Evolutionary conservation across 2,888 invertebrate genomes (phyloP), one percentile per base, ranked within the genome.

Genomic region (Lampropteryx suffumata): DNA sequence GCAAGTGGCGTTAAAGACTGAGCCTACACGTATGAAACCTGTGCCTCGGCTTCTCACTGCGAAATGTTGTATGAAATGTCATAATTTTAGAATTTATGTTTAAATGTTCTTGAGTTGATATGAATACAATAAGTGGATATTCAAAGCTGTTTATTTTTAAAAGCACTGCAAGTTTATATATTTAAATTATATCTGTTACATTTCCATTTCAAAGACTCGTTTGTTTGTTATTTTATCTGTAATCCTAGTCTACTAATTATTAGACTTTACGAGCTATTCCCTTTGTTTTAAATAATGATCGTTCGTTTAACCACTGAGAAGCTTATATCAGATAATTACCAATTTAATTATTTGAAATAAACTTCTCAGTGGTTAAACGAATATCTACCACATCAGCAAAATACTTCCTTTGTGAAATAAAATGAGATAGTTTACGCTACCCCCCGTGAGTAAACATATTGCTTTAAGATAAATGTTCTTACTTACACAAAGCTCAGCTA

Each of bases 361-460:
- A n/a, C n/a, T n/a, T n/a, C n/a, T n/a, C n/a, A n/a, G n/a, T 27
- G n/a, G 7, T 5, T 26, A 14, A 35, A 44, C 35, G 42, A 37
- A 42, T 37, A 47, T 42, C 36, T 35, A 24, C 13, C 28, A 40
- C 28, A 40, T 43, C 37, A 28, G 27, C 57, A 45, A 55, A 54
- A 55, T 48, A 50, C 49, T 55, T 57, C 48, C 56, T 55, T 50
- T 52, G 47, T 52, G 29, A 56, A 42, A 50, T 61, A 52, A 57
- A 57, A 56, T 55, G 44, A 51, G 41, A 50, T 57, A 51, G 46
- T 41, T 53, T 48, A 55, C 39, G 29, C 12, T 40, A 47, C 55
- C 59, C 57, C 61, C 54, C 50, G 45, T 55, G 60, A 54, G 51
- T 48, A 46, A 33, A 52, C 40, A 53, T 53, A 57, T 41, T 52